Percentiles rank a stretch among this genome's conserved stretches.
Conservation (phyloP, 2,888 invertebrate genomes). For the Heteromurus nitidus region DNA sequence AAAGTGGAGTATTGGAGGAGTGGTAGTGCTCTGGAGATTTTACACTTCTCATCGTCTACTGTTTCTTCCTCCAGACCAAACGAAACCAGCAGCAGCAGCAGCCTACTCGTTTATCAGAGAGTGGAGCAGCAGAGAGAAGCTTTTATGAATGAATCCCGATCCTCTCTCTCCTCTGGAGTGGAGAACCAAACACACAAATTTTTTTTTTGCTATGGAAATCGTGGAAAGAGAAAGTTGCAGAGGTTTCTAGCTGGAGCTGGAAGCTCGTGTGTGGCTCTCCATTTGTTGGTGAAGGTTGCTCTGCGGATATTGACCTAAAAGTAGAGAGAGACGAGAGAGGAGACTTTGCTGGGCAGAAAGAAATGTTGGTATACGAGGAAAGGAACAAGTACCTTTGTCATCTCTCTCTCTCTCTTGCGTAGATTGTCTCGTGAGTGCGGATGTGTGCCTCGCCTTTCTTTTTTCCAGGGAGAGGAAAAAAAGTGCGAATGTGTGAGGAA, state of each 20-base stretch:
- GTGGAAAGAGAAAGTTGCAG: conserved; percentile 1
- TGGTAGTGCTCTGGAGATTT: background rate
- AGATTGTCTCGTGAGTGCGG: no score
- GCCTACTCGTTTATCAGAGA: background rate
- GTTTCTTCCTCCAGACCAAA: background rate
- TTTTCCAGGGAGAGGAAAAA: background rate
- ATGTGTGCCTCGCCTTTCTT: conserved; percentile 26
- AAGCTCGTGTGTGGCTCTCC: background rate
- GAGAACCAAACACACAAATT: no score
- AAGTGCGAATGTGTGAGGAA: background rate
- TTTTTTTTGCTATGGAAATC: background rate
- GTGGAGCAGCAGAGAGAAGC: background rate
- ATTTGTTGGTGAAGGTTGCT: conserved; percentile 16
- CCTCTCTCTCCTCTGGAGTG: no score
- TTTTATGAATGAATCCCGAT: conserved; percentile 30
- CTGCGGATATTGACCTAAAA: conserved; percentile 60
- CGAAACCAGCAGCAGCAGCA: no score
- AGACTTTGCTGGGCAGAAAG: no score
- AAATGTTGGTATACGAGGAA: no score
- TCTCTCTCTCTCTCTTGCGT: no score
- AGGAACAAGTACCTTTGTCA: no score
- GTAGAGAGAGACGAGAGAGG: no score
- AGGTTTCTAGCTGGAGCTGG: background rate
- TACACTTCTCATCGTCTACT: background rate
- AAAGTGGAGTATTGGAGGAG: conserved; percentile 10